Conservation (phyloP, 1,140 invertebrate species). For the Drosophila paulistorum region DNA sequence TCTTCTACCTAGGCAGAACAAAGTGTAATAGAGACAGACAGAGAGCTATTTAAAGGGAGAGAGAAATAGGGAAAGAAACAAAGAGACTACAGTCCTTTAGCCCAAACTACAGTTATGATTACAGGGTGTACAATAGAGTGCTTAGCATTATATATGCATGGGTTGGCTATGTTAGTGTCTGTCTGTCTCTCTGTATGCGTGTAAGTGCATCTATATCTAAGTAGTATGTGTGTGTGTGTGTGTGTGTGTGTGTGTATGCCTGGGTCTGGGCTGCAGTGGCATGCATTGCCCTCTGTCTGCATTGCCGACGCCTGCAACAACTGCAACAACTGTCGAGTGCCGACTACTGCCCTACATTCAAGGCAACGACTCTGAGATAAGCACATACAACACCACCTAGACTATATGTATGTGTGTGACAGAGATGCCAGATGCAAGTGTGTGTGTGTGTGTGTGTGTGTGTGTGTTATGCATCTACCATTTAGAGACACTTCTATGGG, state of each 20-base stretch:
- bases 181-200: conserved; percentile 26
- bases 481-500: conserved; percentile 71
- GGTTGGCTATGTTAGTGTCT: conserved; percentile 9
- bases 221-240: neutral
- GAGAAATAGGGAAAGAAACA: no score
- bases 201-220: conserved; percentile 27
- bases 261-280: conserved; percentile 52
- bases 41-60: no score
- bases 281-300: conserved; percentile 49
- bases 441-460: neutral
- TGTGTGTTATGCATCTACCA: conserved; percentile 55
- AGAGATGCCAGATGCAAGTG: conserved; percentile 1
- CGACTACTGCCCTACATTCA: conserved; percentile 80
- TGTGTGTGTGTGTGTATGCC: conserved; percentile 44
- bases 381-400: conserved; percentile 44
- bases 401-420: conserved; percentile 3
- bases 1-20: no score
- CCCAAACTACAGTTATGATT: conserved; percentile 4
- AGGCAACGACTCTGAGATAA: conserved; percentile 79
- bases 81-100: neutral
- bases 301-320: conserved; percentile 34
- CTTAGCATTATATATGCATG: conserved; percentile 36
- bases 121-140: conserved; percentile 38
- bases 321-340: conserved; percentile 69
- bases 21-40: no score